Evolutionary conservation across 2,797 vertebrate species (phyloP), one percentile per base, ranked within the genome.

Genomic region (Prionace glauca): DNA sequence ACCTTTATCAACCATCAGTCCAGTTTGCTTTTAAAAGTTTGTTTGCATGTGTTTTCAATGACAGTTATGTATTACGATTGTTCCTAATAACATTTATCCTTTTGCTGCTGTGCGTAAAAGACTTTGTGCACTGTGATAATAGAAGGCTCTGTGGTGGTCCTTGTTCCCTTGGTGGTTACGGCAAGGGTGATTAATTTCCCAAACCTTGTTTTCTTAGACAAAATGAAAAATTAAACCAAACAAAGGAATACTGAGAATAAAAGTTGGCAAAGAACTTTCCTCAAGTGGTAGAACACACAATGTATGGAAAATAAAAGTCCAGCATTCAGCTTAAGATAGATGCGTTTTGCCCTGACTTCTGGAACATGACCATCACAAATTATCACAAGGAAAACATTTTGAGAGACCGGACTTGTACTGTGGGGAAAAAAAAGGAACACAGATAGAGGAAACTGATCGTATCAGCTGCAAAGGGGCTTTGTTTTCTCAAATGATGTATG

Each of bases 401-500:
- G 96, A 97, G 96, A 96, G 95, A 95, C 87, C 67, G 95, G 96
- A 96, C 96, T 95, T 88, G 97, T 97, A 96, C 97, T 96, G 36
- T 96, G 65, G 97, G 97, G 93, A 97, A 97, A 97, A n/a, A 81
- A 97, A 97, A 97, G 97, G 97, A 97, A 97, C 97, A 97, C 97
- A 97, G 97, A 97, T 97, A 97, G 96, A 97, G 97, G 97, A 98
- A 98, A 96, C 96, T 97, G 98, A 98, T 98, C 97, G 95, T 97
- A 97, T 96, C 96, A 96, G 97, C 97, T 96, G 96, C 96, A 96
- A 96, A 96, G 96, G 96, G 96, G 96, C 98, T 98, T 97, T 98
- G 98, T 98, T 97, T 98, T 97, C 96, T 95, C 96, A 96, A 97
- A 97, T 98, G 98, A 98, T 98, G 95, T 96, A 98, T 98, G 96